Conservation (phyloP, 2,888 invertebrate species). For the Cataglyphis livida region DNA sequence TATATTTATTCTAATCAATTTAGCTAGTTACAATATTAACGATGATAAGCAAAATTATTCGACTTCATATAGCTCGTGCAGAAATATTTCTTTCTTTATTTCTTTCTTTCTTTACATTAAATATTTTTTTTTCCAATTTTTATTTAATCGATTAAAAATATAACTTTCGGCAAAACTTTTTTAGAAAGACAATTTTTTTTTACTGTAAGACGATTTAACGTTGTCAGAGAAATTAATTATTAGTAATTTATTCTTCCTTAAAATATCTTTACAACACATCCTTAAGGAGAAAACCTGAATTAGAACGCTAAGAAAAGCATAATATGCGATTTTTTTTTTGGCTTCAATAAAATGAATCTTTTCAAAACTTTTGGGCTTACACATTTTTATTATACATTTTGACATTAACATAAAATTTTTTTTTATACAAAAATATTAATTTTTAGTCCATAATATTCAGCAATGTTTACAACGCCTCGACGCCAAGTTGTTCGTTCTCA, state of each 20-base stretch:
- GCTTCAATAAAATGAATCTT: too few relatives aligned
- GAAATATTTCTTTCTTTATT: constrained; percentile 2
- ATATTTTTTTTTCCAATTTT: background rate
- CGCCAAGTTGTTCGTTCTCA: too few relatives aligned
- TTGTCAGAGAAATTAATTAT: constrained; percentile 12
- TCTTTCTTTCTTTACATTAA: background rate
- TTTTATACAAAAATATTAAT: too few relatives aligned
- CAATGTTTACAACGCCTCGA: too few relatives aligned
- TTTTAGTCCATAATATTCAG: too few relatives aligned
- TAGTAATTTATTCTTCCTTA: background rate
- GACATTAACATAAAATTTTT: too few relatives aligned
- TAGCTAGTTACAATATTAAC: background rate
- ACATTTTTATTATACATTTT: too few relatives aligned
- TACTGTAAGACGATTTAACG: background rate
- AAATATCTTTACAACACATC: constrained; percentile 14
- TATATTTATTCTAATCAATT: background rate
- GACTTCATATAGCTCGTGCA: background rate
- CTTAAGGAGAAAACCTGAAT: background rate
- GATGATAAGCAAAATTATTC: background rate
- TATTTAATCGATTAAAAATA: background rate
- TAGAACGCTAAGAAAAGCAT: too few relatives aligned
- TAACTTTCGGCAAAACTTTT: background rate
- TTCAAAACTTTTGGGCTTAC: too few relatives aligned
- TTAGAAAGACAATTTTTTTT: background rate
- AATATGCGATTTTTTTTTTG: too few relatives aligned